Base-by-base conservation (phyloP, 2,797 vertebrate species). In the Sebastes matsubarae region DNA sequence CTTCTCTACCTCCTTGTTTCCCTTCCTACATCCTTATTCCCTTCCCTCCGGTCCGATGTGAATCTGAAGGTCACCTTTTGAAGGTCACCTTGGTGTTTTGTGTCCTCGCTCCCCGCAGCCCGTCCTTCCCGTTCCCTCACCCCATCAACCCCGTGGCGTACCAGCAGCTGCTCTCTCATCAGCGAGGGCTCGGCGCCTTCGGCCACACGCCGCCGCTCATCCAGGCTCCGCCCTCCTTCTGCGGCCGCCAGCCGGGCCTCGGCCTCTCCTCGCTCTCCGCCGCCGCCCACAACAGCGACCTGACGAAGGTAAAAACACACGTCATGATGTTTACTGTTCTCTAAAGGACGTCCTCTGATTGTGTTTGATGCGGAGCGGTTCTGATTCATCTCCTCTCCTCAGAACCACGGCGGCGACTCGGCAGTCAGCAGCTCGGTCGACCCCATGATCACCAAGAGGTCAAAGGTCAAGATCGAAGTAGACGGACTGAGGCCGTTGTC, bases 151-250 rank as follows among this genome's bases (percentile, higher is more conserved):
- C 97, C 0, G 80, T 98, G 94, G 96, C 97, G 0, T 97, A 98
- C 10, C 98, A 98, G 93, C 98, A 98, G 93, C 97, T 99, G 78
- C 95, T 99, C 60, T 94, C 97, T 84, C 97, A 95, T 84, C 98
- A 98, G 93, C 96, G 98, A 61, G 93, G 97, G 18, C 95, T 98
- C 74, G 96, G 97, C 4, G 95, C 98, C 77, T 99, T 99, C 0
- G 97, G 97, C 54, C 98, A 98, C 93, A 96, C 97, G 0, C 96
- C 97, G 2, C 97, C 98, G 2, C 93, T 99, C 89, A 91, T 98
- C 72, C 98, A 98, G 89, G 95, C 97, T 0, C 96, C 97, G 0
- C 96, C 96, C 0, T 92, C 96, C 3, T 98, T 97, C 80, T 89
- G 96, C 38, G 46, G 92, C 0, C 96, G 96, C 75, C 97, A 97